A percentile compares a stretch with the other conserved stretches of the same genome.
Conservation (phyloP, 2,797 vertebrate species). For the Eulemur rubriventer region DNA sequence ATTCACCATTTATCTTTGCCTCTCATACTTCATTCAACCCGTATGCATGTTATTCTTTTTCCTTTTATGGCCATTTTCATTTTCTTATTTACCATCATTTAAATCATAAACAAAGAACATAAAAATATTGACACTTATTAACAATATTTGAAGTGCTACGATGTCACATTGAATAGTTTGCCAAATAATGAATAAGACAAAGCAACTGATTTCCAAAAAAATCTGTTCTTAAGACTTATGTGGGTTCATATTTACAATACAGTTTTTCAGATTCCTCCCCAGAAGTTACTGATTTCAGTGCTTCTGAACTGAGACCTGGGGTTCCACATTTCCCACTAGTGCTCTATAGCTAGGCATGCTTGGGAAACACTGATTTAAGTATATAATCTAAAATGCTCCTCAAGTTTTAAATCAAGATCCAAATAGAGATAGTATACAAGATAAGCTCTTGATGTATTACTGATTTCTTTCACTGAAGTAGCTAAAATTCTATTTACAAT, state of each 20-base stretch:
- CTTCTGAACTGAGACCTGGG: background rate
- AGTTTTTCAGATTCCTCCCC: background rate
- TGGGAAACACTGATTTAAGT: background rate
- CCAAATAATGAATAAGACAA: background rate
- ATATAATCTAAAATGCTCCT: background rate
- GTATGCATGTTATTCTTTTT: background rate
- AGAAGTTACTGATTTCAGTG: background rate
- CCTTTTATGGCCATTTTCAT: background rate
- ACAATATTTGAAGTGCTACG: background rate
- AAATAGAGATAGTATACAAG: background rate
- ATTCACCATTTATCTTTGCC: background rate
- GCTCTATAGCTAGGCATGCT: background rate
- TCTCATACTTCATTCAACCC: background rate
- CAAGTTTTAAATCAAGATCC: background rate
- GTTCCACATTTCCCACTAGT: background rate
- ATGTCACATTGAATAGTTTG: background rate
- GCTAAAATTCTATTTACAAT: background rate
- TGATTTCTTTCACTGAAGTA: background rate
- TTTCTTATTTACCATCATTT: background rate
- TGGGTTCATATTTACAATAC: background rate
- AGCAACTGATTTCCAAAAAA: background rate
- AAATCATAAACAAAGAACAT: background rate
- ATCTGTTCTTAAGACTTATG: background rate
- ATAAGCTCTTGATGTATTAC: background rate
- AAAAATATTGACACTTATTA: background rate